A percentile compares a stretch with the other conserved stretches of the same genome.
phyloP scores from a whole-genome alignment of 64 coral and sea anemone species.

The Actinia tenebrosa region DNA sequence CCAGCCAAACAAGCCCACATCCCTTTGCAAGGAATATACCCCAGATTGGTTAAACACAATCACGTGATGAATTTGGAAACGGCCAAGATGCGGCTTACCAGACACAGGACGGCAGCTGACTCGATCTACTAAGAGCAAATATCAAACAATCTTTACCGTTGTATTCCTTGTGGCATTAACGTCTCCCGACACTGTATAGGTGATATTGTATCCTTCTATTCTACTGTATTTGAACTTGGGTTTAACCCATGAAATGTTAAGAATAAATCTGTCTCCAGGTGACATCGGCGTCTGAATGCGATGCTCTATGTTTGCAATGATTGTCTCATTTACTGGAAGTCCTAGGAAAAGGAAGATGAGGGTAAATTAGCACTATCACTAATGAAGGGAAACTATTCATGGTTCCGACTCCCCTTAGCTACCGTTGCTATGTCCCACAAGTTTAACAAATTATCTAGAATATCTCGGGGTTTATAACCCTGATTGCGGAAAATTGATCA shows the following conservation, averaged over 20 bases:
- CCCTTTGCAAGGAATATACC: too few relatives aligned
- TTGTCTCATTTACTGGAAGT: neutral
- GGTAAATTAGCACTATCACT: neutral
- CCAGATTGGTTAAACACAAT: too few relatives aligned
- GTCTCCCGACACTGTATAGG: neutral
- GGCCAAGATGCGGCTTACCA: too few relatives aligned
- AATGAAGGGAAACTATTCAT: too few relatives aligned
- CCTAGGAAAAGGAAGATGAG: neutral
- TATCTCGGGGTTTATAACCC: too few relatives aligned
- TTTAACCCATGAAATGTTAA: conserved; percentile 34
- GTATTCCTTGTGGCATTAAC: neutral
- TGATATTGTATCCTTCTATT: conserved; percentile 1
- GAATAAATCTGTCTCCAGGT: conserved; percentile 3
- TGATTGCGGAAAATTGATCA: too few relatives aligned
- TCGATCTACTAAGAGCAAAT: too few relatives aligned
- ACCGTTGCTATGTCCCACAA: too few relatives aligned
- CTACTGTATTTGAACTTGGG: conserved; percentile 34
- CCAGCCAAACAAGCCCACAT: too few relatives aligned
- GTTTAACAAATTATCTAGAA: too few relatives aligned
- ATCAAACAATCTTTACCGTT: neutral
- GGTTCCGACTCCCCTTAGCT: too few relatives aligned
- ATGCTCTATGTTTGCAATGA: neutral
- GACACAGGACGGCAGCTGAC: too few relatives aligned
- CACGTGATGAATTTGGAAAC: neutral
- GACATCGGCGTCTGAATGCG: neutral